Evolutionary conservation across 2,113 vertebrate genomes (phyloP).

Genomic region (Heterotis niloticus): DNA sequence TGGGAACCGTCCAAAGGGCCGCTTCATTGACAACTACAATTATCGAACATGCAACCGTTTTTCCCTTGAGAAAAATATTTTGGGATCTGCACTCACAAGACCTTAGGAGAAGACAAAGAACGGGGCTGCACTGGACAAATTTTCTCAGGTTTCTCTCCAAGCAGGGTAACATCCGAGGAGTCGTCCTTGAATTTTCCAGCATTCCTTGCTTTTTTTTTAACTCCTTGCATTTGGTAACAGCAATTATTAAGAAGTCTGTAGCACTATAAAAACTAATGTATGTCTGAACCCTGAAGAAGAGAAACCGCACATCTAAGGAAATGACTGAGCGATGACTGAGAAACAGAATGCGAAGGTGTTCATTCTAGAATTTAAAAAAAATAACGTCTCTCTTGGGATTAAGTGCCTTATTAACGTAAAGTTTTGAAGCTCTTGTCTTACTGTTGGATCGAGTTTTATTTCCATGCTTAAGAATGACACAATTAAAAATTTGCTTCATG

Average conservation of each 20-base stretch:
- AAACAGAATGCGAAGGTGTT: neutral
- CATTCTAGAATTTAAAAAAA: slow-evolving; percentile 2
- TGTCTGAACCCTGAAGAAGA: neutral
- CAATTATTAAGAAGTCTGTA: neutral
- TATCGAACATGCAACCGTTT: neutral
- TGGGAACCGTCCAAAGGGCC: neutral
- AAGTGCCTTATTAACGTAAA: neutral
- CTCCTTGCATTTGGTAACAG: neutral
- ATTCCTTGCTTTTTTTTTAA: neutral
- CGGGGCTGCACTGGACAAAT: neutral
- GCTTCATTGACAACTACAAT: neutral
- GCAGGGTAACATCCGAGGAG: neutral
- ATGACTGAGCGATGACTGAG: neutral
- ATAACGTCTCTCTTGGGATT: neutral
- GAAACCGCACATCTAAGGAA: neutral
- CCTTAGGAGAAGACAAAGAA: slow-evolving; percentile 5
- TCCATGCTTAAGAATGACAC: too few relatives aligned
- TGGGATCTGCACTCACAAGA: neutral
- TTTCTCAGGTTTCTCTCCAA: slow-evolving; percentile 7
- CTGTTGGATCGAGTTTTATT: too few relatives aligned
- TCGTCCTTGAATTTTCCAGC: neutral
- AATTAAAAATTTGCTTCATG: too few relatives aligned
- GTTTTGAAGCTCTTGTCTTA: too few relatives aligned
- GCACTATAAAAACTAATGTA: neutral
- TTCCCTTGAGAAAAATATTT: neutral